Evolutionary conservation across 92 coral and sea anemone species (phyloP).

Genomic region (Scolanthus callimorphus): DNA sequence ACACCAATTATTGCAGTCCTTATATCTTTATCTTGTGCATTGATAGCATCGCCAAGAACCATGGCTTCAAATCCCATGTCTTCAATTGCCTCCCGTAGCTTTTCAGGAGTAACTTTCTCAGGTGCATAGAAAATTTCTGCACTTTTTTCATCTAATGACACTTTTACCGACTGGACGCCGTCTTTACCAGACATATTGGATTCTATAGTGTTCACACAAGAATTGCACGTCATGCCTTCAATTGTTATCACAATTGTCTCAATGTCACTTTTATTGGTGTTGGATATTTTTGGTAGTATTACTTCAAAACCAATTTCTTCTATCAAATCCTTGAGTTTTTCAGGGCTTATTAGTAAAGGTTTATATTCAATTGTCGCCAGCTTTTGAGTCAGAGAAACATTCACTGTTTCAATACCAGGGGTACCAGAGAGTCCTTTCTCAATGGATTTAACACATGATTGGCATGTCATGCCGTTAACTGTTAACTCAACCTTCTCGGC

Average conservation of each 20-base stretch:
- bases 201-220: slow-evolving; percentile 88
- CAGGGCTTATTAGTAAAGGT: slow-evolving; percentile 55
- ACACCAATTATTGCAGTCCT: slow-evolving; percentile 63
- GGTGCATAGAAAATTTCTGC: slow-evolving; percentile 70
- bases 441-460: slow-evolving; percentile 91
- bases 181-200: slow-evolving; percentile 49
- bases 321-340: slow-evolving; percentile 57
- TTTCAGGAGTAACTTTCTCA: slow-evolving; percentile 51
- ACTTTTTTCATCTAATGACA: slow-evolving; percentile 71
- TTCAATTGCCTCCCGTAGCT: slow-evolving; percentile 68
- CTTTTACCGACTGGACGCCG: slow-evolving; percentile 84
- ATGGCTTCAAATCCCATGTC: slow-evolving; percentile 93
- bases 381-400: slow-evolving; percentile 68
- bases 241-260: slow-evolving; percentile 54
- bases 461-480: slow-evolving; percentile 89
- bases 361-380: slow-evolving; percentile 60
- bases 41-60: slow-evolving; percentile 32
- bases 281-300: slow-evolving; percentile 8
- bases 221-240: slow-evolving; percentile 96
- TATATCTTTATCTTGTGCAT: slow-evolving; percentile 36
- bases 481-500: slow-evolving; percentile 34
- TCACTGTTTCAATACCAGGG: slow-evolving; percentile 60
- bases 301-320: slow-evolving; percentile 95
- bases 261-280: background rate
- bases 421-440: slow-evolving; percentile 41